Evolutionary conservation across 2,797 vertebrate genomes (phyloP).

Genomic region (Phaenicophaeus curvirostris): DNA sequence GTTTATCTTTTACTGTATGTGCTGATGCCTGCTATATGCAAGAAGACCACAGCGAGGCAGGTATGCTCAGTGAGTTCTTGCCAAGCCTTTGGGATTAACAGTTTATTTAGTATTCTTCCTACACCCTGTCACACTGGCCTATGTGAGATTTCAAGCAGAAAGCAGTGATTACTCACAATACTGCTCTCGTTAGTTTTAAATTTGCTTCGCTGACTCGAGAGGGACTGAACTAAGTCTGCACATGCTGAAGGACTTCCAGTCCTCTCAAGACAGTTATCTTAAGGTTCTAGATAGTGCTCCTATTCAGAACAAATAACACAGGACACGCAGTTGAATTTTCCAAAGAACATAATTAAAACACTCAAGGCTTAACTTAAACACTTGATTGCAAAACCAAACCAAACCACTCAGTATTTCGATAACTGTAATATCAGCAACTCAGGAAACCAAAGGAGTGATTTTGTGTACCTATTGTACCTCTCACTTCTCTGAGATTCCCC

Average conservation of each 20-base stretch:
- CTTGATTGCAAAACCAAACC: not conserved
- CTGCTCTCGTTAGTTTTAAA: slow-evolving; percentile 14
- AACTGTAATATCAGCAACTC: not conserved
- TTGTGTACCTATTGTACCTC: not conserved
- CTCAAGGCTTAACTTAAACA: not conserved
- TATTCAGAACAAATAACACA: not conserved
- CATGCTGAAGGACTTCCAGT: not conserved
- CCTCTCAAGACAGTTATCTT: not conserved
- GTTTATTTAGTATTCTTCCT: slow-evolving; percentile 61
- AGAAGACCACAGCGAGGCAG: slow-evolving; percentile 32
- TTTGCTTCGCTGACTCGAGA: not conserved
- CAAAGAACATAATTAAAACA: not conserved
- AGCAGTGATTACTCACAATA: slow-evolving; percentile 16
- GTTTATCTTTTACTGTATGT: not conserved
- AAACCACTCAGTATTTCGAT: not conserved
- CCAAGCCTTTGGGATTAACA: slow-evolving; percentile 46
- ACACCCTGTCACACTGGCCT: not conserved
- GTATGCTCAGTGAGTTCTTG: not conserved
- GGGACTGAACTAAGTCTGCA: not conserved
- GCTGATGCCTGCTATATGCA: not conserved
- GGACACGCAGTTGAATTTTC: not conserved
- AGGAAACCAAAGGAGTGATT: not conserved
- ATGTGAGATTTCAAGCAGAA: slow-evolving; percentile 35
- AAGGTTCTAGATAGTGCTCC: not conserved
- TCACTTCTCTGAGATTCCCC: not conserved